phyloP scores from a whole-genome alignment of 1,140 invertebrate genomes.

The Brachystomella parvula region DNA sequence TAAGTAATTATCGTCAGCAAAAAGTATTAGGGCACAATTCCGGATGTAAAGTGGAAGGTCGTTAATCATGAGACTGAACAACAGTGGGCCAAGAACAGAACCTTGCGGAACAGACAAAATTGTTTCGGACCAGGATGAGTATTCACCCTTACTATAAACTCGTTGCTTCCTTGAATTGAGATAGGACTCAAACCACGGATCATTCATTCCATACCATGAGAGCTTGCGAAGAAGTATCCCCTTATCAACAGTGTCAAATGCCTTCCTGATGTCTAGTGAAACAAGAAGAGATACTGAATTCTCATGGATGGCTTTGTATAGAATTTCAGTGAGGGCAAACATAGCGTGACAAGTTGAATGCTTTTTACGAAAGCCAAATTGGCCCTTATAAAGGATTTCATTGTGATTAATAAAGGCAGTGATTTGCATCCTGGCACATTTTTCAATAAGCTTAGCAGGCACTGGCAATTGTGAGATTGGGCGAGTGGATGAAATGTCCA shows the following conservation, averaged over 20 bases:
- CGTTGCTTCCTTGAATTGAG: background rate
- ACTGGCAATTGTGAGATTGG: background rate
- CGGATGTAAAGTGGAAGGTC: slow-evolving; percentile 14
- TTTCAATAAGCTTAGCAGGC: background rate
- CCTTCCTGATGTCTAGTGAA: slow-evolving; percentile 14
- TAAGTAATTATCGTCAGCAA: slow-evolving; percentile 25
- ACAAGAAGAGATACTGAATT: slow-evolving; percentile 1
- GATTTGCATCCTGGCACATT: background rate
- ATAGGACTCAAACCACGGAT: slow-evolving; percentile 2
- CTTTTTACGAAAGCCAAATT: slow-evolving; percentile 13
- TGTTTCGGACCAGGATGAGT: background rate
- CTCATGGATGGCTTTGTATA: slow-evolving; percentile 7
- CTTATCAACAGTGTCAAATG: slow-evolving; percentile 13
- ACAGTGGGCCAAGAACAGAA: slow-evolving; percentile 17
- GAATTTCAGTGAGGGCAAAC: slow-evolving; percentile 3
- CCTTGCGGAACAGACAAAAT: slow-evolving; percentile 21
- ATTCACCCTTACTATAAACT: background rate
- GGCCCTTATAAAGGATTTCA: background rate
- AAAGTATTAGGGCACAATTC: slow-evolving; percentile 5
- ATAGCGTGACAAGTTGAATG: slow-evolving; percentile 4
- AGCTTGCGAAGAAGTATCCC: background rate
- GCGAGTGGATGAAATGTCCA: slow-evolving; percentile 56
- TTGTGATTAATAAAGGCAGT: background rate
- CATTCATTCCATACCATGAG: background rate
- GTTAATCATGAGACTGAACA: slow-evolving; percentile 26